Conservation (phyloP, 2,113 vertebrate species). For the Motacilla alba region DNA sequence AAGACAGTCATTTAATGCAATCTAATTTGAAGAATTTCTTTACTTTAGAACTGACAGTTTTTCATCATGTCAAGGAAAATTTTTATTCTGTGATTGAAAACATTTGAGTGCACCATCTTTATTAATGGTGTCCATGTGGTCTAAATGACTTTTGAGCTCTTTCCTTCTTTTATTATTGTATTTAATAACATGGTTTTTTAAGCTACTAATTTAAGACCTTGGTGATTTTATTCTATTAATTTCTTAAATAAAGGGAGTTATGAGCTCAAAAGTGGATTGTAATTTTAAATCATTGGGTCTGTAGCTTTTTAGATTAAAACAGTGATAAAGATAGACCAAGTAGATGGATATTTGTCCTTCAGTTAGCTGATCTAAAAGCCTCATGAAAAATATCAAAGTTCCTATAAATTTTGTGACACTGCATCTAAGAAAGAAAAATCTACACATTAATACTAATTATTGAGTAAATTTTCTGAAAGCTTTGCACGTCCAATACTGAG, state of each 20-base stretch:
- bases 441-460: not conserved
- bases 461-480: not conserved
- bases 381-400: not conserved
- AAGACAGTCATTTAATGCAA: not conserved
- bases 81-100: not conserved
- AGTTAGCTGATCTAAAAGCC: not conserved
- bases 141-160: not conserved
- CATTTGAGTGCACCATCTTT: not conserved
- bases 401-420: not conserved
- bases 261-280: not conserved
- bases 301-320: not conserved
- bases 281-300: slow-evolving; percentile 4
- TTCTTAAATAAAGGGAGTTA: not conserved
- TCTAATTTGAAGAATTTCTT: slow-evolving; percentile 10
- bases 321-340: not conserved
- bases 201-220: not conserved
- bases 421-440: not conserved
- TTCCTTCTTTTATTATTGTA: not conserved
- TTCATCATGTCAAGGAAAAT: not conserved
- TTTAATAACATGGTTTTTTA: not conserved
- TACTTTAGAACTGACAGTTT: not conserved
- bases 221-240: not conserved
- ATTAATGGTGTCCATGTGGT: not conserved
- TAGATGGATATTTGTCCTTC: not conserved
- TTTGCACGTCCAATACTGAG: not conserved